phyloP scores from a whole-genome alignment of 35 echinoderm and acorn worm genomes.

The Eucidaris tribuloides region DNA sequence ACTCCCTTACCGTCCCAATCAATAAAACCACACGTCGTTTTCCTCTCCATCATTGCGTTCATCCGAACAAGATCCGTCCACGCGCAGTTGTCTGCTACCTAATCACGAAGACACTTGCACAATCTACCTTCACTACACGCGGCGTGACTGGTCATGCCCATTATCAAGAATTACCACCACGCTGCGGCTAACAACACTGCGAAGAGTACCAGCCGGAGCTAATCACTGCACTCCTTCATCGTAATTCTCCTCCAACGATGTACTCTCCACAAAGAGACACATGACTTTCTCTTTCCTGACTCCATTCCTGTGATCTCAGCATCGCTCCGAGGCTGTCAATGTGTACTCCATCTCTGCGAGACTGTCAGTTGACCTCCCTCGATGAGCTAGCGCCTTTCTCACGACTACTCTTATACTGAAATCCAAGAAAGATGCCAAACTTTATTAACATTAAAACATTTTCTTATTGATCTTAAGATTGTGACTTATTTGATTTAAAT shows the following conservation, averaged over 20 bases:
- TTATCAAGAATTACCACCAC: not conserved
- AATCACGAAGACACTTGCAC: conserved; percentile 27
- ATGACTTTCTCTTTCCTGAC: too few species aligned
- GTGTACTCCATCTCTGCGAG: too few species aligned
- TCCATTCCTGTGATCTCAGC: too few species aligned
- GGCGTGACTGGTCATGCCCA: conserved; percentile 18
- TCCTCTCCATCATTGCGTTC: conserved; percentile 36
- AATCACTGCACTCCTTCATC: not conserved
- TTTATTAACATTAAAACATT: not conserved
- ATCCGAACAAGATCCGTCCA: conserved; percentile 5
- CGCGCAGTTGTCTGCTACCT: conserved; percentile 40
- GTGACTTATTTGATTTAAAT: too few species aligned
- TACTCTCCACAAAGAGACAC: not conserved
- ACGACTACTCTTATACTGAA: too few species aligned
- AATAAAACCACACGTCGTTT: conserved; percentile 24
- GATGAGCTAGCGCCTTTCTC: too few species aligned
- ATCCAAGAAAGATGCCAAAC: not conserved
- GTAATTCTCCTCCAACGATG: not conserved
- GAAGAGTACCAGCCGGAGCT: not conserved
- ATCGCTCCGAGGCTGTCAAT: too few species aligned
- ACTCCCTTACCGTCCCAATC: conserved; percentile 32
- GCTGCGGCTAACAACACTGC: not conserved
- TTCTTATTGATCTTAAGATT: too few species aligned
- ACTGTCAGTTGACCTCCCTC: not conserved
- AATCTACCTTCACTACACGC: not conserved